Percentiles rank a stretch among this genome's conserved stretches.
These are phyloP conservation scores for Pyrrhia umbra DNA, from an alignment of 2,888 invertebrate genomes.

Conservation along the genomic window DNA sequence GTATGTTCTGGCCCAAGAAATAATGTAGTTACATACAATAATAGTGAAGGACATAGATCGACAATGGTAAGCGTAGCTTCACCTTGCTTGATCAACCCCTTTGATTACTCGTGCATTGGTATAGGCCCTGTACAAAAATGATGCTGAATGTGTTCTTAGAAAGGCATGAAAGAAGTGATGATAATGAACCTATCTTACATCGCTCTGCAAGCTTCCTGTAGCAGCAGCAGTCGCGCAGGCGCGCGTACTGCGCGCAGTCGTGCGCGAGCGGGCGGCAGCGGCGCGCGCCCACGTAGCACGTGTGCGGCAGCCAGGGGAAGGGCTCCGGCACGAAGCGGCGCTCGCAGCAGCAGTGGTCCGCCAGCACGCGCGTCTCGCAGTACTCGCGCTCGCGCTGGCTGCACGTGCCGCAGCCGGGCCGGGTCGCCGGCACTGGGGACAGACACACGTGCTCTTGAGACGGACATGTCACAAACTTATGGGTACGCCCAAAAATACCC, in stretches of 20 bases:
- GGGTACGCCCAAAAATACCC: neutral
- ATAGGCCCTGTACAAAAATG: no score
- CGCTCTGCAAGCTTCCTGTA: conserved; percentile 89
- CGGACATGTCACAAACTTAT: no score
- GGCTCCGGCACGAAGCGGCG: conserved; percentile 91
- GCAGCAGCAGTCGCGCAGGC: conserved; percentile 92
- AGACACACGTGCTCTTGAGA: no score
- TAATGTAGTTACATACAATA: no score
- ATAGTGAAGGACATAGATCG: no score
- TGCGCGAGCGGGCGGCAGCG: conserved; percentile 90
- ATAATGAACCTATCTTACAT: conserved; percentile 86
- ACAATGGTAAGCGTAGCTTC: no score
- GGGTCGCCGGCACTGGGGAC: conserved; percentile 71
- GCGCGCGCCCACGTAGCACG: conserved; percentile 91
- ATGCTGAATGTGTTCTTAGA: no score
- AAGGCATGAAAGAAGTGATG: neutral
- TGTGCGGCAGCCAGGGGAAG: conserved; percentile 92
- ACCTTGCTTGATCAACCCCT: no score
- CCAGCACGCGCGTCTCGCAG: conserved; percentile 90
- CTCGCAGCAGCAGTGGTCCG: conserved; percentile 89
- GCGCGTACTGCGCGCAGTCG: conserved; percentile 91
- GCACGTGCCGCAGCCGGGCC: conserved; percentile 91
- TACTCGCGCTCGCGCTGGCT: conserved; percentile 91
- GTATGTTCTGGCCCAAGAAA: no score
- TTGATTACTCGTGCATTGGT: no score